These are phyloP conservation scores for Hyposoter dolosus DNA, from an alignment of 2,888 invertebrate species.

Conservation along the genomic window DNA sequence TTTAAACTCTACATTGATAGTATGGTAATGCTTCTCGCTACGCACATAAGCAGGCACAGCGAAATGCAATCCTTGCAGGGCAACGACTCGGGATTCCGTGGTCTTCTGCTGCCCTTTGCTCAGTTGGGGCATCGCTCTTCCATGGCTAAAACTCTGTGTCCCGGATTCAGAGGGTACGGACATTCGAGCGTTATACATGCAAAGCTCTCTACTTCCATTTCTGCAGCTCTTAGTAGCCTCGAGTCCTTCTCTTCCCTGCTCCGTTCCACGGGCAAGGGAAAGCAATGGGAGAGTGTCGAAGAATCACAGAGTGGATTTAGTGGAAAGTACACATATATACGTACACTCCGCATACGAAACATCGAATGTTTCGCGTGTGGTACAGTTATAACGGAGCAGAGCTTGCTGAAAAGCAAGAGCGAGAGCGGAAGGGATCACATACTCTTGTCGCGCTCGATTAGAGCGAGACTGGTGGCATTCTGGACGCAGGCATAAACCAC, in stretches of 20 bases:
- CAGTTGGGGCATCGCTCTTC: constrained; percentile 16
- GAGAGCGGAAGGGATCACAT: constrained; percentile 50
- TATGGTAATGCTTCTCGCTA: background rate
- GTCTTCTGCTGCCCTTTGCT: constrained; percentile 52
- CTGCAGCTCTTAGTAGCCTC: constrained; percentile 5
- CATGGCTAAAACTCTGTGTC: constrained; percentile 70
- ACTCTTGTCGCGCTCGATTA: constrained; percentile 75
- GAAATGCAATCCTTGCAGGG: constrained; percentile 6
- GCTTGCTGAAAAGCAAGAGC: background rate
- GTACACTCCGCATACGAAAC: background rate
- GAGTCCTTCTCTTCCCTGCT: background rate
- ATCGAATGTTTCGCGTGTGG: constrained; percentile 12
- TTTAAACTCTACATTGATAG: background rate
- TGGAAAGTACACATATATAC: constrained; percentile 31
- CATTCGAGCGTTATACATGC: constrained; percentile 71
- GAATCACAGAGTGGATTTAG: constrained; percentile 75
- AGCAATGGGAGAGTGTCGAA: constrained; percentile 69
- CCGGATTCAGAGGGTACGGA: constrained; percentile 67
- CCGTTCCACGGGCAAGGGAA: background rate
- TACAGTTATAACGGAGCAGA: constrained; percentile 42
- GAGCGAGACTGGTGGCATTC: constrained; percentile 56
- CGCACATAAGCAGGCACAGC: constrained; percentile 8
- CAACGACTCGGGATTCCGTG: constrained; percentile 4
- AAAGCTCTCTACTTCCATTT: constrained; percentile 67
- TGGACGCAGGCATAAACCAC: constrained; percentile 48